Evolutionary conservation across 2,888 invertebrate species (phyloP).

Genomic region (Dolichopus griseipennis): DNA sequence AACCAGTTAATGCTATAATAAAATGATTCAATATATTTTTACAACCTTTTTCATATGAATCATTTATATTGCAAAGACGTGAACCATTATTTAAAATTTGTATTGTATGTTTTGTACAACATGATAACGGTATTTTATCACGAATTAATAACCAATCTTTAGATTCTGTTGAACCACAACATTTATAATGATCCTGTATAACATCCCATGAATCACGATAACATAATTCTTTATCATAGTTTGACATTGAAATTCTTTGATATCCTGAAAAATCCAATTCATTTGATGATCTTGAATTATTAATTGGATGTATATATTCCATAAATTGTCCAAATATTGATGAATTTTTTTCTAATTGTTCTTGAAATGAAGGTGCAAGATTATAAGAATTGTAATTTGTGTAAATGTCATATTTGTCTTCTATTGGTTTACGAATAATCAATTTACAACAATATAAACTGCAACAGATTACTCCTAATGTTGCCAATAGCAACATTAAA

Average conservation of each 20-base stretch:
- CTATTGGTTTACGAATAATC: no score
- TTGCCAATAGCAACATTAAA: not conserved
- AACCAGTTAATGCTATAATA: not conserved
- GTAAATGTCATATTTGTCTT: no score
- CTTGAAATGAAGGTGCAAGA: no score
- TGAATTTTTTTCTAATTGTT: no score
- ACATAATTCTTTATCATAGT: not conserved
- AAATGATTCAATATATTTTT: not conserved
- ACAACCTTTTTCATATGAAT: not conserved
- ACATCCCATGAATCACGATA: not conserved
- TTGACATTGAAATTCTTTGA: not conserved
- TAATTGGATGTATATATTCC: no score
- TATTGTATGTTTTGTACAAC: not conserved
- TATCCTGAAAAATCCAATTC: not conserved
- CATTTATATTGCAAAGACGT: not conserved
- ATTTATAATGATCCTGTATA: not conserved
- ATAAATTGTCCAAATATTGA: not conserved
- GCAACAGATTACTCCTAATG: not conserved
- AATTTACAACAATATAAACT: not conserved
- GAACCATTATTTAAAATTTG: not conserved
- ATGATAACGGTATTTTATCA: not conserved
- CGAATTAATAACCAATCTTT: not conserved
- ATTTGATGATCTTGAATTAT: no score
- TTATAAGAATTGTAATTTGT: no score
- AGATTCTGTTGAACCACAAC: not conserved